Evolutionary conservation across 2,888 invertebrate species (phyloP).

Genomic region (Archaeoteleia sp.): DNA sequence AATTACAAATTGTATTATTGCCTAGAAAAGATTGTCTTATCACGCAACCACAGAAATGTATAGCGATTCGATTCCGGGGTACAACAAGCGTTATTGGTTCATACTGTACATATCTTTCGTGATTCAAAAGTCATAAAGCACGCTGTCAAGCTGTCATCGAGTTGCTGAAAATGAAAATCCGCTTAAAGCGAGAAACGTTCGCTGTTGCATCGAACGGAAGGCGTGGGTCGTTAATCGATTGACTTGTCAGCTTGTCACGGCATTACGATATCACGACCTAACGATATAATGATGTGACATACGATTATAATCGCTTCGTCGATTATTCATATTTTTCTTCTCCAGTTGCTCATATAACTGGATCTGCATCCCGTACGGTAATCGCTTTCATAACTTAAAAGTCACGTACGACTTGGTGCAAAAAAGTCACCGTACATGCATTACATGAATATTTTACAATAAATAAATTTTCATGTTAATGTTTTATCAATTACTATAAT

Average conservation of each 20-base stretch:
- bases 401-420: constrained; percentile 7
- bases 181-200: constrained; percentile 1
- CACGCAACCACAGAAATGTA: no score
- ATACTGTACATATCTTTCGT: no score
- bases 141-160: constrained; percentile 29
- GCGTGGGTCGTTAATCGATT: constrained; percentile 52
- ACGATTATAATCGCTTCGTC: constrained; percentile 30
- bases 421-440: constrained; percentile 8
- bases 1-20: no score
- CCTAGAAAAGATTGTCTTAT: no score
- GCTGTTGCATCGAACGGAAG: constrained; percentile 11
- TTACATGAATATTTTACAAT: no score
- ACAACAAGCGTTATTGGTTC: no score
- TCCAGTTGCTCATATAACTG: no score
- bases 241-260: constrained; percentile 51
- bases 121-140: constrained; percentile 33
- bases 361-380: background rate
- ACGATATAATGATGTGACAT: constrained; percentile 30
- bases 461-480: no score
- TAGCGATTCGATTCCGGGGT: no score
- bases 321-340: constrained; percentile 4
- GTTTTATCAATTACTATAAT: no score
- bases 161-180: constrained; percentile 30
- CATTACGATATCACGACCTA: constrained; percentile 35
- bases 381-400: constrained; percentile 9